Conservation (phyloP, 2,888 invertebrate genomes). For the Nudaria mundana region DNA sequence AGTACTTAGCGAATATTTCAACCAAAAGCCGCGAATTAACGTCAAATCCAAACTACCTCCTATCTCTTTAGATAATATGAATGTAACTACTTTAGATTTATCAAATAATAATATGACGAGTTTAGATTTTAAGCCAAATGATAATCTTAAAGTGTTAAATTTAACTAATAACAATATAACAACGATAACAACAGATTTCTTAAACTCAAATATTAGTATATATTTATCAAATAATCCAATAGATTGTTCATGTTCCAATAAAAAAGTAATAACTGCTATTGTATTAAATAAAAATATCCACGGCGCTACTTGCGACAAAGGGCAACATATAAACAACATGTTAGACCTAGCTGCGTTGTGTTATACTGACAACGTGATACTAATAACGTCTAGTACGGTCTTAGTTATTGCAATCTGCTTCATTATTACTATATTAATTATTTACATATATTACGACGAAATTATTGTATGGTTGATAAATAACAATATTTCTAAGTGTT, state of each 20-base stretch:
- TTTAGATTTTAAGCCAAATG: slow-evolving; percentile 11
- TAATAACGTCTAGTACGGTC: slow-evolving; percentile 16
- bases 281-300: slow-evolving; percentile 10
- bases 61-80: not conserved
- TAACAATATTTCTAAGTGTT: slow-evolving; percentile 18
- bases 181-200: slow-evolving; percentile 10
- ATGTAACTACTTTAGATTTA: slow-evolving; percentile 10
- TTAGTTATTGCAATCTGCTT: slow-evolving; percentile 10
- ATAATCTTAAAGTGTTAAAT: slow-evolving; percentile 13
- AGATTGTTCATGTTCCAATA: slow-evolving; percentile 15
- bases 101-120: slow-evolving; percentile 5
- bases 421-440: not conserved
- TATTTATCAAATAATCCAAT: slow-evolving; percentile 17
- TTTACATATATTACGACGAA: slow-evolving; percentile 27
- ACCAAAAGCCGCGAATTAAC: not conserved
- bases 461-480: slow-evolving; percentile 27
- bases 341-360: slow-evolving; percentile 32
- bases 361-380: slow-evolving; percentile 17
- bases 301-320: slow-evolving; percentile 28
- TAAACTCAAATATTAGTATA: slow-evolving; percentile 8
- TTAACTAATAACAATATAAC: slow-evolving; percentile 14
- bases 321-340: not conserved
- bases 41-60: slow-evolving; percentile 2
- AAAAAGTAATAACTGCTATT: not conserved
- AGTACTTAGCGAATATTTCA: slow-evolving; percentile 3